Base-by-base conservation (phyloP, 2,113 vertebrate species). In the Malurus cyaneus region DNA sequence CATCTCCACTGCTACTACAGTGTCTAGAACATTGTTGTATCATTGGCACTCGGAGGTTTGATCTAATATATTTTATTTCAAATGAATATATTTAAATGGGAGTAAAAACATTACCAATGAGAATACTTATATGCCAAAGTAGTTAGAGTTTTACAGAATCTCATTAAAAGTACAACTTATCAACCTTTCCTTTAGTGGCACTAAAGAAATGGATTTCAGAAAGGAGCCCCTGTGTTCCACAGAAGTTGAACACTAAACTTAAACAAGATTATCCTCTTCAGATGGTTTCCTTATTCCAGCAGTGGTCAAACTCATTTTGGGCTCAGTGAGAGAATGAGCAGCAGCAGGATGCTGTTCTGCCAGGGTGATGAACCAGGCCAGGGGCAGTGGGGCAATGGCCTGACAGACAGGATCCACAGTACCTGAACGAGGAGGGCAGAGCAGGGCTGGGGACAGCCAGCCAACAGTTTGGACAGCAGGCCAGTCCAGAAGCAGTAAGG, bases 381-480 rank as follows among this genome's bases (percentile, higher is more conserved):
- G 31, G 71, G 42, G 24, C 1, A 15, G 70, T 23, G 62, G 29
- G 23, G 9, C 41, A 44, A 2, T 19, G 49, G 31, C 54, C 54
- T 53, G 41, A 21, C 0, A 3, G 61, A 53, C 28, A 61, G 23
- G 19, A 23, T 17, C 12, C 52, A 34, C 41, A 19, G 25, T 2
- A 32, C 21, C 56, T 36, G 34, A 56, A 14, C 26, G 15, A 47
- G n/a, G 46, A 47, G 31, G 64, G 49, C 57, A 80, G 41, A 44
- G 54, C 18, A 49, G 25, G 14, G 21, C n/a, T 5, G 21, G 31
- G 46, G 31, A 41, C 59, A 46, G 21, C 7, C 29, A 49, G n/a
- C 34, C 2, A 32, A 28, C 36, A 19, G 0, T 1, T 0, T 4
- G 1, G 53, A 34, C 32, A 46, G 36, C n/a, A 53, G n/a, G 8